A percentile compares a stretch with the other conserved stretches of the same genome.
These are phyloP conservation scores for Euphydryas editha DNA, from an alignment of 2,888 invertebrate species.

Conservation along the genomic window DNA sequence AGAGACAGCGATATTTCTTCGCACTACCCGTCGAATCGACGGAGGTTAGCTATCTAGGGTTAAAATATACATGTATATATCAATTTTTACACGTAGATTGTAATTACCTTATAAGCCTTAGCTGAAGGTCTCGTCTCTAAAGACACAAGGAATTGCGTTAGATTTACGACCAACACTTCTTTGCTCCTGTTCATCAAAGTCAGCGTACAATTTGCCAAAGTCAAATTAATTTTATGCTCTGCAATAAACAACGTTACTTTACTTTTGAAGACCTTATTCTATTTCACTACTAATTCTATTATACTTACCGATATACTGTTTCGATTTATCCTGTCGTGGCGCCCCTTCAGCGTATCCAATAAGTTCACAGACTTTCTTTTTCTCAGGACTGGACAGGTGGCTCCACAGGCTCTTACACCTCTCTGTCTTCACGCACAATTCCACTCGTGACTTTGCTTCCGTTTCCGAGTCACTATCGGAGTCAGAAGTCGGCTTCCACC, in stretches of 20 bases:
- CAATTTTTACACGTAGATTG: not conserved
- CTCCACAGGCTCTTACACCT: slow-evolving; percentile 83
- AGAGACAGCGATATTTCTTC: too few species aligned
- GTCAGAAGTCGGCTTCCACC: slow-evolving; percentile 73
- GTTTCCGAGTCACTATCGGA: slow-evolving; percentile 54
- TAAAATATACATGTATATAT: not conserved
- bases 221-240: slow-evolving; percentile 91
- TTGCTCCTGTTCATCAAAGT: slow-evolving; percentile 87
- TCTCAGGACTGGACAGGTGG: slow-evolving; percentile 86
- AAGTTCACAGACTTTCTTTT: slow-evolving; percentile 83
- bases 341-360: slow-evolving; percentile 85
- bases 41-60: too few species aligned
- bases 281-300: not conserved
- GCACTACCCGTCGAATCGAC: too few species aligned
- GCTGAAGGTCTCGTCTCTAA: slow-evolving; percentile 87
- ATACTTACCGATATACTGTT: slow-evolving; percentile 83
- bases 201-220: slow-evolving; percentile 88
- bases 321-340: slow-evolving; percentile 70
- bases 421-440: slow-evolving; percentile 80
- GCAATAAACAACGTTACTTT: slow-evolving; percentile 51
- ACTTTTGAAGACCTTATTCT: not conserved
- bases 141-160: slow-evolving; percentile 88
- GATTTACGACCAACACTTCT: slow-evolving; percentile 88
- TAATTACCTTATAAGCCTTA: slow-evolving; percentile 85
- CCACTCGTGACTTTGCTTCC: slow-evolving; percentile 58